Base-by-base conservation (phyloP, 2,797 vertebrate genomes). In the Micromesistius poutassou region DNA sequence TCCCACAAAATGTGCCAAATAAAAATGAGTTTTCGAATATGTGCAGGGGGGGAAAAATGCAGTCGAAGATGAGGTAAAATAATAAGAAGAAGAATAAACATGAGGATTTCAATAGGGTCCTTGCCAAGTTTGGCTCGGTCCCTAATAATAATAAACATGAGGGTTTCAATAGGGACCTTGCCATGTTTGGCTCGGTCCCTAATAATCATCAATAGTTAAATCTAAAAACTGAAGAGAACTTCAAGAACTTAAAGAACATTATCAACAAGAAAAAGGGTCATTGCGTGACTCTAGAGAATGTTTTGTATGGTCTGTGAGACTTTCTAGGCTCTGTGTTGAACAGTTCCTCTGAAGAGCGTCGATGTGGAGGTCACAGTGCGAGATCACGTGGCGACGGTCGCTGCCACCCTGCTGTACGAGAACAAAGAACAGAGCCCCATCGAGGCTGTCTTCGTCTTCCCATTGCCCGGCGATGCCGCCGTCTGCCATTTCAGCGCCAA, bases 381-480 rank as follows among this genome's bases (percentile, higher is more conserved):
- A 55, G 94, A 95, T 68, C 95, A 96, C 78, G 94, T 96, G 77
- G 94, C 94, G 0, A 92, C 93, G 0, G 93, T 96, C 76, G 89
- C 88, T 75, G 95, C 94, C 68, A 94, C 91, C 25, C 93, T 96
- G 76, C 90, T 85, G 81, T 97, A 96, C 28, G 83, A 95, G 81
- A 96, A 96, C 77, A 86, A 92, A 76, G 94, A 95, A 83, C 84
- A 91, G 36, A 82, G 86, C 71, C 88, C 94, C 0, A 19, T 96
- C 40, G 95, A 96, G 89, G 91, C 91, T 0, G 74, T 94, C 62
- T 96, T 96, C 76, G 90, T 96, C 38, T 96, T 96, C 80, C 95
- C 95, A 76, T 83, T 95, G 91, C 94, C 95, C 66, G 92, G 91
- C 76, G 94, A 95, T 30, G 94, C 95, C 71, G 94, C 95, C 5